Percentiles rank a stretch among this genome's conserved stretches.
Conservation (phyloP, 64 coral and sea anemone genomes). For the Montipora cactus region DNA sequence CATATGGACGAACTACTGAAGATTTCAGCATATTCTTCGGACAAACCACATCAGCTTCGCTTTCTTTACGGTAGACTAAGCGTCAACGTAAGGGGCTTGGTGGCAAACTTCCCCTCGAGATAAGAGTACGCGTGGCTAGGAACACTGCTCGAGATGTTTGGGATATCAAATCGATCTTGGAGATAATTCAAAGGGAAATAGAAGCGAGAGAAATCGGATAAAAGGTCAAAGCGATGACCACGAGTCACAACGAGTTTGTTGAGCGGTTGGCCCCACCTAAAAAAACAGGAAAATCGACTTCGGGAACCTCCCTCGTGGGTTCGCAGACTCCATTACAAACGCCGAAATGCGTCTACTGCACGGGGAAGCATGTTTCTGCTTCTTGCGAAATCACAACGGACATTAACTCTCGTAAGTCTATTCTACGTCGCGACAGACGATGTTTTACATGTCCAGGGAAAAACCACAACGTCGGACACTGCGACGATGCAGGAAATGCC, state of each 20-base stretch:
- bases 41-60: no score
- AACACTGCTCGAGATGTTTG: constrained; percentile 12
- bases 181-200: constrained; percentile 30
- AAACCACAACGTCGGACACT: no score
- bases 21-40: no score
- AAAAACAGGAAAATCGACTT: no score
- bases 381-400: no score
- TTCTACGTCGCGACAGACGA: no score
- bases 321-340: no score
- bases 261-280: neutral
- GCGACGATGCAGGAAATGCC: no score
- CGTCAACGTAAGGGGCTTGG: constrained; percentile 39
- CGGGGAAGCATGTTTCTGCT: no score
- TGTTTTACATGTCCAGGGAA: no score
- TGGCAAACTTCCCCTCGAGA: constrained; percentile 29
- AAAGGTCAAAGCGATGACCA: constrained; percentile 17
- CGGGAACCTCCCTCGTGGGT: neutral
- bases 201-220: constrained; percentile 33
- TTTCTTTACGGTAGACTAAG: neutral
- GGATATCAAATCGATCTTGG: constrained; percentile 4
- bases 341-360: no score
- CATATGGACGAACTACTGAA: no score
- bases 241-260: neutral
- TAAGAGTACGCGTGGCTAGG: constrained; percentile 25
- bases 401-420: neutral